Conservation (phyloP, 23 tunicate species). For the Oikopleura albicans region DNA sequence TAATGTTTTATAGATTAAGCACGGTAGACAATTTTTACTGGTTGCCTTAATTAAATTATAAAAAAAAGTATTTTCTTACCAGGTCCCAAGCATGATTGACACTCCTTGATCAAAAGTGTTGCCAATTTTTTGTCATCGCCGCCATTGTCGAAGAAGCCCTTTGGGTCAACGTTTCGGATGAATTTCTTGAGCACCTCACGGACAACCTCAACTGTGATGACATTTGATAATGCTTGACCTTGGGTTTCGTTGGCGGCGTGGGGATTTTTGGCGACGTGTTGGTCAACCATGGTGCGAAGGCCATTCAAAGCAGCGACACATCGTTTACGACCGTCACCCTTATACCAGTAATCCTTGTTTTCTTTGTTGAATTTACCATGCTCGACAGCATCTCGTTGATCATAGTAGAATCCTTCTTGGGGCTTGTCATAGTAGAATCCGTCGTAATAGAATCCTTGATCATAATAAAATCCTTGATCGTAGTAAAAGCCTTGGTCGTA, state of each 20-base stretch:
- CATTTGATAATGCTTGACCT: not conserved
- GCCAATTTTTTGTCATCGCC: not conserved
- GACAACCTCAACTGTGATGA: not conserved
- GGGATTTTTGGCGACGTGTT: not conserved
- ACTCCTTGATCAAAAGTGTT: not conserved
- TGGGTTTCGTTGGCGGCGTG: not conserved
- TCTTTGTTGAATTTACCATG: not conserved
- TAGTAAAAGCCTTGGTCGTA: too few relatives aligned
- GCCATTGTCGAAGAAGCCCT: not conserved
- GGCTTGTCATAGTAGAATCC: not conserved
- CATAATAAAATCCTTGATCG: too few relatives aligned
- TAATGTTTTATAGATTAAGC: too few relatives aligned
- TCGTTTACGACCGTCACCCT: not conserved
- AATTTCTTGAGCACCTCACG: not conserved
- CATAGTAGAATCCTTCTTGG: constrained; percentile 4
- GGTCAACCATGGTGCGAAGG: not conserved
- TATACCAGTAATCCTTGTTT: not conserved
- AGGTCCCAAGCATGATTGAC: not conserved
- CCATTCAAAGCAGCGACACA: not conserved
- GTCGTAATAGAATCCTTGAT: not conserved
- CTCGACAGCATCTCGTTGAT: not conserved
- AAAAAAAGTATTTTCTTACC: too few relatives aligned
- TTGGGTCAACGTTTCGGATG: not conserved
- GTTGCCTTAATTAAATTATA: too few relatives aligned
- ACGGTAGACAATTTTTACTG: too few relatives aligned